Conservation (phyloP, 1,140 invertebrate genomes). For the Rhagoletis zephyria region DNA sequence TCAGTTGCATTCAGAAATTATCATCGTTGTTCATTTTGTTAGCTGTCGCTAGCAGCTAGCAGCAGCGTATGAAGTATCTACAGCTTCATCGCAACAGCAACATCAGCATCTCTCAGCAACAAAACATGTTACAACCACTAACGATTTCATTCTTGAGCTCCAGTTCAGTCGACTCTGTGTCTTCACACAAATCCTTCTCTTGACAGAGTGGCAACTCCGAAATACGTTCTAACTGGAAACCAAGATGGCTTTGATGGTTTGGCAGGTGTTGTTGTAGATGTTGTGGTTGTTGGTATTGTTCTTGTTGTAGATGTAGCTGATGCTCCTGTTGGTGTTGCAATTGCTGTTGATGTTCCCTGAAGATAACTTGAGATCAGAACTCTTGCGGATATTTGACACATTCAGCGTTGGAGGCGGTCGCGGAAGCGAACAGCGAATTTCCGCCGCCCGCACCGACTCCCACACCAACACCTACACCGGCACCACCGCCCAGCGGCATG, state of each 20-base stretch:
- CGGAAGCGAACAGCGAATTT: conserved; percentile 66
- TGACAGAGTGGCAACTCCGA: background rate
- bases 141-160: conserved; percentile 53
- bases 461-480: conserved; percentile 55
- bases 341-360: conserved; percentile 58
- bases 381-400: conserved; percentile 74
- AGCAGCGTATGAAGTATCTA: conserved; percentile 24
- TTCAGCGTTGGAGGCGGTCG: conserved; percentile 67
- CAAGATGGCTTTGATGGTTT: conserved; percentile 17
- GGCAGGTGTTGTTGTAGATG: conserved; percentile 19
- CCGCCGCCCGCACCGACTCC: conserved; percentile 58
- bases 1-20: conserved; percentile 69
- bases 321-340: conserved; percentile 61
- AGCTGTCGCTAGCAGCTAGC: conserved; percentile 37
- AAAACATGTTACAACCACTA: conserved; percentile 53
- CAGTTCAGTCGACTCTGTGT: conserved; percentile 15
- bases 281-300: conserved; percentile 40
- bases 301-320: conserved; percentile 54
- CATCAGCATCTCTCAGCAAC: conserved; percentile 46
- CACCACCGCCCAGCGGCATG: conserved; percentile 59
- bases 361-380: conserved; percentile 73
- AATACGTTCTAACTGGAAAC: conserved; percentile 21
- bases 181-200: conserved; percentile 2
- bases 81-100: conserved; percentile 22
- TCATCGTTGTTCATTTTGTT: conserved; percentile 30